A percentile compares a stretch with the other conserved stretches of the same genome.
Conservation (phyloP, 2,113 vertebrate species). For the Marcusenius ussheri region DNA sequence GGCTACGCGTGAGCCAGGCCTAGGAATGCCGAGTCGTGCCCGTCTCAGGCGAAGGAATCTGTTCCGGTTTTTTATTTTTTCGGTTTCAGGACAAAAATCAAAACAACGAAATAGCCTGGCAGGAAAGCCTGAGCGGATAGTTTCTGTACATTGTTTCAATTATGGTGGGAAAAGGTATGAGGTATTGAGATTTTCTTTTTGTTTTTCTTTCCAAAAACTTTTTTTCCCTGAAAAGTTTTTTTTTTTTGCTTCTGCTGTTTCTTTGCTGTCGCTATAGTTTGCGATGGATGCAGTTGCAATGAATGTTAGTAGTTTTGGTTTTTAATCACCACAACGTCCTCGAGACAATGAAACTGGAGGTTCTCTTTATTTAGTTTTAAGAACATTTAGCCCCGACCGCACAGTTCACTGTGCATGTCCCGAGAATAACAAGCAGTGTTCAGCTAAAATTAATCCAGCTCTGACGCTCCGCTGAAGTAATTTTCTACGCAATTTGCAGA, state of each 20-base stretch:
- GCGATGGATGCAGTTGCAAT: not conserved
- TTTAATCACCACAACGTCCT: not conserved
- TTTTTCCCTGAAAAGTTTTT: not conserved
- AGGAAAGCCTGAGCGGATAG: not conserved
- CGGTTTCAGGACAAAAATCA: not conserved
- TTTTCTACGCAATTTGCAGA: conserved; percentile 8
- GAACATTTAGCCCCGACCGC: not conserved
- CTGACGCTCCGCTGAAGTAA: not conserved
- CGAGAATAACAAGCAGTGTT: not conserved
- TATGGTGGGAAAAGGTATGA: not conserved
- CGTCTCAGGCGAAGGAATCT: not conserved
- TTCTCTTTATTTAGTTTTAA: not conserved
- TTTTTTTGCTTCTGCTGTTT: not conserved
- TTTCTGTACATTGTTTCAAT: not conserved
- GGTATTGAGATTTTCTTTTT: not conserved
- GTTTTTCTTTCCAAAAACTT: not conserved
- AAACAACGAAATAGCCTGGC: not conserved
- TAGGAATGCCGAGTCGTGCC: conserved; percentile 26
- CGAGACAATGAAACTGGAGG: not conserved
- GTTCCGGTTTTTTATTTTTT: not conserved
- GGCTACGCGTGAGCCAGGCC: conserved; percentile 30
- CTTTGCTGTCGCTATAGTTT: not conserved
- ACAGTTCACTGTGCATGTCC: not conserved
- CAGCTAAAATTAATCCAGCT: not conserved
- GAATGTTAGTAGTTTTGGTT: not conserved